Conservation (phyloP, 2,797 vertebrate species). For the Xerus rutilus region DNA sequence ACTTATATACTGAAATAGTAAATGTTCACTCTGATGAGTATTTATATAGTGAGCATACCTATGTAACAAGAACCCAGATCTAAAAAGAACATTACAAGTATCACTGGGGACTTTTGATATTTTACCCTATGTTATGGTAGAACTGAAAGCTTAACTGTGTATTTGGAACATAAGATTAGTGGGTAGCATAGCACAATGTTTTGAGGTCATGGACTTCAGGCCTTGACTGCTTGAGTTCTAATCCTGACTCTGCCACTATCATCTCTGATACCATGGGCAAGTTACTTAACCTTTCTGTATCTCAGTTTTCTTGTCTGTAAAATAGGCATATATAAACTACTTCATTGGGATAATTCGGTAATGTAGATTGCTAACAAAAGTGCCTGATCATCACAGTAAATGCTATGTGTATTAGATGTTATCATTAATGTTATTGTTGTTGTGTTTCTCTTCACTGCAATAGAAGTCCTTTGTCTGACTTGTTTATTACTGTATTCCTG, state of each 20-base stretch:
- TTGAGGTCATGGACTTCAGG: background rate
- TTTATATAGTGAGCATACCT: background rate
- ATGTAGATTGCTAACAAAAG: constrained; percentile 16
- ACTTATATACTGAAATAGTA: background rate
- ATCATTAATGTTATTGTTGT: background rate
- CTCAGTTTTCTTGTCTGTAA: background rate
- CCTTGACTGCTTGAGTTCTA: background rate
- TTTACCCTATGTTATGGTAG: background rate
- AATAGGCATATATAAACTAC: background rate
- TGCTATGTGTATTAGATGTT: background rate
- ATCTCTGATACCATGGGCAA: background rate
- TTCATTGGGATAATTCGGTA: background rate
- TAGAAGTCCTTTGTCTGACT: background rate
- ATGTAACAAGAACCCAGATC: background rate
- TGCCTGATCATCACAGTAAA: background rate
- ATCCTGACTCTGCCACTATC: background rate
- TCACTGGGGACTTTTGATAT: background rate
- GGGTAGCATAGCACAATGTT: background rate
- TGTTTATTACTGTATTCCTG: background rate
- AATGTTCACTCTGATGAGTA: background rate
- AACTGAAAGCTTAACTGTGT: background rate
- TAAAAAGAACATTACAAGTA: background rate
- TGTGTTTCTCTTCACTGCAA: background rate
- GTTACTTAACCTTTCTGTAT: background rate
- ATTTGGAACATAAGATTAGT: background rate